A percentile compares a stretch with the other conserved stretches of the same genome.
Conservation (phyloP, 2,888 invertebrate species). For the Drosophila dives region DNA sequence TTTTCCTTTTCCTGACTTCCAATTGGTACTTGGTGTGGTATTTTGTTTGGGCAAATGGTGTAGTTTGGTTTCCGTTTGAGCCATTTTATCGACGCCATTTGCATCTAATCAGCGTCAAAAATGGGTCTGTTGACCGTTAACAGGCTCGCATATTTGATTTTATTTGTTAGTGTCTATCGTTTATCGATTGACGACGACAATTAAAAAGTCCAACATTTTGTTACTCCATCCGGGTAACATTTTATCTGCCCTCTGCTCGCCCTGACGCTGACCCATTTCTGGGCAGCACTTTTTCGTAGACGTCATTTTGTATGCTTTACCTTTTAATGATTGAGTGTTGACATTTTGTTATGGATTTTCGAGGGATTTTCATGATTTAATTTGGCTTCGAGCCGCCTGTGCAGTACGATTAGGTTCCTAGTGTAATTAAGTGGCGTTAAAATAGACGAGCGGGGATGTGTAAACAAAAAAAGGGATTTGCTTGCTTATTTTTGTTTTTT, state of each 20-base stretch:
- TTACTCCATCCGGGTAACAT: slow-evolving; percentile 4
- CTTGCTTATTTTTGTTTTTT: background rate
- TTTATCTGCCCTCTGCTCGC: slow-evolving; percentile 8
- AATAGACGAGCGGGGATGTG: slow-evolving; percentile 22
- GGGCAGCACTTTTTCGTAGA: slow-evolving; percentile 13
- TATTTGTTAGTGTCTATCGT: slow-evolving; percentile 36
- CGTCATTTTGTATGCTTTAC: slow-evolving; percentile 29
- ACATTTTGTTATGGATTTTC: slow-evolving; percentile 47
- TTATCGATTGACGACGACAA: slow-evolving; percentile 51
- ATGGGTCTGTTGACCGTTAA: slow-evolving; percentile 41
- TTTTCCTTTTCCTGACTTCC: slow-evolving; percentile 28
- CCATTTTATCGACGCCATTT: slow-evolving; percentile 68
- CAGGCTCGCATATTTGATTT: slow-evolving; percentile 59
- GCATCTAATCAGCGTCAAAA: slow-evolving; percentile 73
- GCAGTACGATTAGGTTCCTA: slow-evolving; percentile 30
- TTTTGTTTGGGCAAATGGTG: slow-evolving; percentile 28
- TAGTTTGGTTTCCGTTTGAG: slow-evolving; percentile 47
- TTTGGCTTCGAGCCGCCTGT: slow-evolving; percentile 7
- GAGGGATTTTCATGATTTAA: slow-evolving; percentile 32
- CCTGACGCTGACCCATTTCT: slow-evolving; percentile 39
- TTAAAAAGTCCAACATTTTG: slow-evolving; percentile 43
- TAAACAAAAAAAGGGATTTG: slow-evolving; percentile 25
- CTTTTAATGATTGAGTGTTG: slow-evolving; percentile 64
- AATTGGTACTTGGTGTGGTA: slow-evolving; percentile 40
- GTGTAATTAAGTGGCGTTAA: slow-evolving; percentile 65